phyloP scores from a whole-genome alignment of 2,113 vertebrate genomes.

The Archocentrus centrarchus region DNA sequence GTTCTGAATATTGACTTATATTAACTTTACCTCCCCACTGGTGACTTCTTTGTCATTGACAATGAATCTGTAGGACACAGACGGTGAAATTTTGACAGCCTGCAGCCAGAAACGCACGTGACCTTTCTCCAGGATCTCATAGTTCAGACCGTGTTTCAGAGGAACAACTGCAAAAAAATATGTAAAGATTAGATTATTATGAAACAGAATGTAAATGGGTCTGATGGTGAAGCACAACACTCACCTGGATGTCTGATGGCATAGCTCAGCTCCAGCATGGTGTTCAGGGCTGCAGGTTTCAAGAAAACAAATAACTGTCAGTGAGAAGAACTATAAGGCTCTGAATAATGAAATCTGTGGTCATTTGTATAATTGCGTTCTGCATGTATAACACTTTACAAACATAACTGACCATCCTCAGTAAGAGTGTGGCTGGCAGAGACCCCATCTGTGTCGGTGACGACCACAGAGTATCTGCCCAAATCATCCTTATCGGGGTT shows the following conservation, averaged over 20 bases:
- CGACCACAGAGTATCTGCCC: slow-evolving; percentile 89
- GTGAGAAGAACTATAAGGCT: background rate
- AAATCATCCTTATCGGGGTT: slow-evolving; percentile 88
- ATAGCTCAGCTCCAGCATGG: slow-evolving; percentile 89
- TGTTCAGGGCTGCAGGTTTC: slow-evolving; percentile 86
- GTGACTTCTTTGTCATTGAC: slow-evolving; percentile 91
- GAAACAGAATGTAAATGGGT: background rate
- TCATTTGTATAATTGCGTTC: background rate
- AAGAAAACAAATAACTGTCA: background rate
- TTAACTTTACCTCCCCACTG: slow-evolving; percentile 83
- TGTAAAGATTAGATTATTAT: background rate
- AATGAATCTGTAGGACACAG: slow-evolving; percentile 88
- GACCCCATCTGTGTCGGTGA: slow-evolving; percentile 93
- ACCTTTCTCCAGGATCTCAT: slow-evolving; percentile 92
- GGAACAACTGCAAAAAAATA: slow-evolving; percentile 84
- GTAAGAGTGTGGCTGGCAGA: slow-evolving; percentile 90
- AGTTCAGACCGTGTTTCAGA: slow-evolving; percentile 92
- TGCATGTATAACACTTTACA: rapidly evolving
- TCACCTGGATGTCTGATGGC: slow-evolving; percentile 95
- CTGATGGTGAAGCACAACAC: slow-evolving; percentile 49
- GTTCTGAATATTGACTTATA: background rate
- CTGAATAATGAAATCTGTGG: rapidly evolving
- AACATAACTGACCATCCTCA: slow-evolving; percentile 83
- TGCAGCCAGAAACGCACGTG: slow-evolving; percentile 97
- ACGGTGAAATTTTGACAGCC: slow-evolving; percentile 86